Evolutionary conservation across 1,140 invertebrate species (phyloP), one percentile per base, ranked within the genome.

Genomic region (Zaprionus davidi): DNA sequence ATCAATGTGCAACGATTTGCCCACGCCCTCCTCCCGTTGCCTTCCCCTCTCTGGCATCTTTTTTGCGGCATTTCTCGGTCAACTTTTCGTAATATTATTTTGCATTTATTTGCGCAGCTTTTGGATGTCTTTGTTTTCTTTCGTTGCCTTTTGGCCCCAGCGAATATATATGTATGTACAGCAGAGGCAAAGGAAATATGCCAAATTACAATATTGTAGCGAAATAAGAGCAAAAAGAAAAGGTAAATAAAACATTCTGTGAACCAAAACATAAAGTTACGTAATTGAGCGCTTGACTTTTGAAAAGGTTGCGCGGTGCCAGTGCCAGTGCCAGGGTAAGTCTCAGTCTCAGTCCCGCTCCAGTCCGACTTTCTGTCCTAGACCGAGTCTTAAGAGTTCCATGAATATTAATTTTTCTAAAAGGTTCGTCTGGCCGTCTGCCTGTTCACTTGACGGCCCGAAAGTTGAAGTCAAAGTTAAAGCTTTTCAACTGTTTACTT

Each of bases 51-150:
- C 41, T 28, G 12, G n/a, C 41, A 31, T 49, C 20, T 12, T 22
- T 58, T 26, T 12, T n/a, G 12, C 11, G 38, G 20, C 41, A 46
- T 86, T 87, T 85, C 73, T 82, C 72, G 76, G 83, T 87, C 72
- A 86, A 86, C 82, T 86, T 86, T 86, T 82, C 72, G 83, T 87
- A 71, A 87, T 86, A 86, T 82, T 87, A 86, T 87, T 86, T 86
- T 86, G 82, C 82, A 86, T 86, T 82, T 86, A 86, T 86, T 86
- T 86, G 83, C 83, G 51, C 72, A 86, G 67, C 76, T 69, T 86
- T 77, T 56, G 44, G 55, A 70, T 55, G 59, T 79, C 72, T 74
- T 71, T 86, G 79, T 82, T 85, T 85, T 76, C 82, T 68, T 79
- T 81, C 71, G 34, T 57, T 70, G 64, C 78, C 65, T 70, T 82